Percentiles rank a stretch among this genome's conserved stretches.
Conservation (phyloP, 2,888 invertebrate genomes). For the Portevinia maculata region DNA sequence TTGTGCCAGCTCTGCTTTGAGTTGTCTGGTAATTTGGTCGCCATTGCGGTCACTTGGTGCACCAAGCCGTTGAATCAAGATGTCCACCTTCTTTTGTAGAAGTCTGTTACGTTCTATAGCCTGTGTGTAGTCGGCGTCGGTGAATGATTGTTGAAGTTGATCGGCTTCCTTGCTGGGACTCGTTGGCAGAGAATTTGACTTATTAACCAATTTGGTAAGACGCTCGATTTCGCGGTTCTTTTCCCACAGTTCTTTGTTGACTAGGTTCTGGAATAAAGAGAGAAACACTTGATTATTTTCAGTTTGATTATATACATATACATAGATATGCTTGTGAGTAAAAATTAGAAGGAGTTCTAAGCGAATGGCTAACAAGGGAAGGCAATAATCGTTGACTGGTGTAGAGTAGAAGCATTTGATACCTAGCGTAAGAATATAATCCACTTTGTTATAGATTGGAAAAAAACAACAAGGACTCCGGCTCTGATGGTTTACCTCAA, state of each 20-base stretch:
- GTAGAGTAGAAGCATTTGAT: no score
- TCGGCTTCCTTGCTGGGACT: constrained; percentile 73
- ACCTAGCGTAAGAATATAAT: no score
- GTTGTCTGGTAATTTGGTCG: constrained; percentile 76
- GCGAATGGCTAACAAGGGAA: no score
- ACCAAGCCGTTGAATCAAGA: constrained; percentile 78
- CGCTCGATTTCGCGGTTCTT: constrained; percentile 85
- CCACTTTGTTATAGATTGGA: no score
- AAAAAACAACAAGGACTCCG: no score
- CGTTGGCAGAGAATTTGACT: constrained; percentile 63
- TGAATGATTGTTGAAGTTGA: constrained; percentile 79
- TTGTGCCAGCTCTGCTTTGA: constrained; percentile 78
- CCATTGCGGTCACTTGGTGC: constrained; percentile 75
- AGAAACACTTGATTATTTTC: not conserved
- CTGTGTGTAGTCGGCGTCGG: constrained; percentile 79
- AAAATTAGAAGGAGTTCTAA: no score
- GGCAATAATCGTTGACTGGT: no score
- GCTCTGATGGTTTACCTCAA: no score
- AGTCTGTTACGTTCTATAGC: constrained; percentile 80
- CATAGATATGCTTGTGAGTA: no score
- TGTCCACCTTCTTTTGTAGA: constrained; percentile 80
- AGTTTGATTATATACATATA: no score
- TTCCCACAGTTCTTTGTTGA: constrained; percentile 85
- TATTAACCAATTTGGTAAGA: constrained; percentile 80
- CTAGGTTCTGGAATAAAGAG: constrained; percentile 82